phyloP scores from a whole-genome alignment of 2,113 vertebrate species.

The Tragelaphus scriptus region DNA sequence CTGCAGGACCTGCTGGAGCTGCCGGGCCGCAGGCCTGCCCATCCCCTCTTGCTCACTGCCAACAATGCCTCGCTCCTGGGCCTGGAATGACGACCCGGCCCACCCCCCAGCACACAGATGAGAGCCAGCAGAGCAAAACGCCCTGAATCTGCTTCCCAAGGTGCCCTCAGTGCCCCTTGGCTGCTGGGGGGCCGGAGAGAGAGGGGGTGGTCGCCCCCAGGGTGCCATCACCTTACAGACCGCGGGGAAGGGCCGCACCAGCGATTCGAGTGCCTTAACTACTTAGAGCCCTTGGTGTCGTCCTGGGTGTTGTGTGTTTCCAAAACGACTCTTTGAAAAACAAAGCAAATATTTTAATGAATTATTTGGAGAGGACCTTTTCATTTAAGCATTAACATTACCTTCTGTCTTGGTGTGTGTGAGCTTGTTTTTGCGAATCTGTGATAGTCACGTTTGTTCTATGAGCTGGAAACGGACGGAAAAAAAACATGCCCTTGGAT shows the following conservation, averaged over 20 bases:
- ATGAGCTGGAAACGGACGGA: constrained; percentile 80
- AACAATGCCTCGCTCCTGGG: constrained; percentile 82
- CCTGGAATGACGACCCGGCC: constrained; percentile 81
- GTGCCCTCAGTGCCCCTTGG: background rate
- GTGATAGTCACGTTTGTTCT: constrained; percentile 80
- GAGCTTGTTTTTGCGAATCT: constrained; percentile 81
- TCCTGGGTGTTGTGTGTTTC: constrained; percentile 72
- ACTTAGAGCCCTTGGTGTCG: constrained; percentile 87
- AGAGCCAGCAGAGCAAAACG: constrained; percentile 66
- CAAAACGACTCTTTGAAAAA: constrained; percentile 76
- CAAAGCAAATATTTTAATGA: constrained; percentile 83
- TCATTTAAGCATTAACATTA: constrained; percentile 84
- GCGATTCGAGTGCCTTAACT: constrained; percentile 94
- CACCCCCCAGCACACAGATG: constrained; percentile 17
- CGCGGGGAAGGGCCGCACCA: constrained; percentile 66
- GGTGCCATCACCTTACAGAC: constrained; percentile 78
- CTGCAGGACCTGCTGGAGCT: constrained; percentile 86
- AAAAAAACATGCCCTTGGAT: constrained; percentile 68
- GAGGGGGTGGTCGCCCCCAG: constrained; percentile 52
- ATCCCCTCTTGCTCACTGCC: constrained; percentile 79
- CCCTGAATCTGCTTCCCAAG: constrained; percentile 23
- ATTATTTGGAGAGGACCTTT: constrained; percentile 84
- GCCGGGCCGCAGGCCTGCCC: constrained; percentile 79
- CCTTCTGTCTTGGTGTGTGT: constrained; percentile 80
- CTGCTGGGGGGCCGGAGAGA: background rate